Percentiles rank a stretch among this genome's conserved stretches.
phyloP scores from a whole-genome alignment of 2,888 invertebrate species.

The Heliothis peltigera region DNA sequence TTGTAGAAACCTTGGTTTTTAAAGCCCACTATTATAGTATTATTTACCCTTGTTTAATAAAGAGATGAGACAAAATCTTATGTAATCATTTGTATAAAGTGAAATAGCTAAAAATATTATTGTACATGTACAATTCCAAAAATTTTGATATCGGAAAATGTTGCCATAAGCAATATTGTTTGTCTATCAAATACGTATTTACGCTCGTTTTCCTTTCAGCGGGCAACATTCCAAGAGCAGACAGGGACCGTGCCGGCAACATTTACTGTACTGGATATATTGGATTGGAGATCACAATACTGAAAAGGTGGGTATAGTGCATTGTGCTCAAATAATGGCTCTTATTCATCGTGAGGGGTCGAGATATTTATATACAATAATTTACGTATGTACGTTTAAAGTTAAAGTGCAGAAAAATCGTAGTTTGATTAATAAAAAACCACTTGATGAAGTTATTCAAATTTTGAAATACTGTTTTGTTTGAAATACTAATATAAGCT shows the following conservation, averaged over 20 bases:
- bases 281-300: constrained; percentile 41
- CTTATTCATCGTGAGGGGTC: not conserved
- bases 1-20: too few relatives aligned
- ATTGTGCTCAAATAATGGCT: constrained; percentile 3
- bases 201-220: constrained; percentile 54
- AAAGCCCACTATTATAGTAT: too few relatives aligned
- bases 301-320: constrained; percentile 24
- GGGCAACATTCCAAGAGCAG: constrained; percentile 49
- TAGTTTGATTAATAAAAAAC: too few relatives aligned
- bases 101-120: too few relatives aligned
- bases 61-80: too few relatives aligned
- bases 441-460: too few relatives aligned
- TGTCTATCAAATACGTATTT: constrained; percentile 52
- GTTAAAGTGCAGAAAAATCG: too few relatives aligned
- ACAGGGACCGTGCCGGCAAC: constrained; percentile 13
- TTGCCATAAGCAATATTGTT: constrained; percentile 44
- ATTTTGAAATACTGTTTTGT: too few relatives aligned
- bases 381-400: too few relatives aligned
- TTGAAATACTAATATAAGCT: too few relatives aligned
- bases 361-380: not conserved
- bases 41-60: too few relatives aligned
- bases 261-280: constrained; percentile 28
- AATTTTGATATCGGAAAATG: constrained; percentile 54
- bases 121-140: constrained; percentile 13
- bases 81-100: too few relatives aligned